Conservation (phyloP, 2,113 vertebrate species). For the Etheostoma cragini region DNA sequence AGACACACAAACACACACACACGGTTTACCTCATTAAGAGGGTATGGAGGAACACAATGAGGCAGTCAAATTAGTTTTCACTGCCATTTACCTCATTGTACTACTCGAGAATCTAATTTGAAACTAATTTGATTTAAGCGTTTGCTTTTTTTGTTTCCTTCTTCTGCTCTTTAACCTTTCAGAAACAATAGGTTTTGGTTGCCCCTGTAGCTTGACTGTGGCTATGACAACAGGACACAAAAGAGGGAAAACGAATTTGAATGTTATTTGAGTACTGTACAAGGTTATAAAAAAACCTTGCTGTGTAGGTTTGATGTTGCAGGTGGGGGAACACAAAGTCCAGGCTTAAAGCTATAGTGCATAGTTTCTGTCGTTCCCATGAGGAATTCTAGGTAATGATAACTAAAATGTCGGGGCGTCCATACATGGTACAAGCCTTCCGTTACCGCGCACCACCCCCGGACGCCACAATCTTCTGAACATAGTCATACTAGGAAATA, state of each 20-base stretch:
- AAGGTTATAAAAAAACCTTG: background rate
- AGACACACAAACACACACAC: conserved; percentile 26
- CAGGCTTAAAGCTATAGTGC: background rate
- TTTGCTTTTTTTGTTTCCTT: background rate
- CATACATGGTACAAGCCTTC: too few relatives aligned
- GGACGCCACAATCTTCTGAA: too few relatives aligned
- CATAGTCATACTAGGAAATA: too few relatives aligned
- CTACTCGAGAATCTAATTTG: conserved; percentile 38
- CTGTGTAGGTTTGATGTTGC: background rate
- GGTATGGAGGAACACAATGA: background rate
- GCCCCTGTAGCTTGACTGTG: too few relatives aligned
- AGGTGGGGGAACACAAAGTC: background rate
- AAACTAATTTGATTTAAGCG: conserved; percentile 23
- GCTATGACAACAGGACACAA: background rate
- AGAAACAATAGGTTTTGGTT: background rate
- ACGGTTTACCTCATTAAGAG: conserved; percentile 22
- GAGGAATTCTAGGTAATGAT: too few relatives aligned
- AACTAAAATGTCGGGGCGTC: too few relatives aligned
- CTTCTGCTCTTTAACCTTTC: background rate
- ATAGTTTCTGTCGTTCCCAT: too few relatives aligned
- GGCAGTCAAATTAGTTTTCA: conserved; percentile 31
- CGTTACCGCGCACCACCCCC: too few relatives aligned
- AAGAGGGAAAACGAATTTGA: background rate
- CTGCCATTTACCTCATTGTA: conserved; percentile 1
- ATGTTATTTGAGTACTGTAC: background rate